Conservation (phyloP, 30 jellyfish, hydroid and myxozoan species). For the Chrysaora quinquecirrha region DNA sequence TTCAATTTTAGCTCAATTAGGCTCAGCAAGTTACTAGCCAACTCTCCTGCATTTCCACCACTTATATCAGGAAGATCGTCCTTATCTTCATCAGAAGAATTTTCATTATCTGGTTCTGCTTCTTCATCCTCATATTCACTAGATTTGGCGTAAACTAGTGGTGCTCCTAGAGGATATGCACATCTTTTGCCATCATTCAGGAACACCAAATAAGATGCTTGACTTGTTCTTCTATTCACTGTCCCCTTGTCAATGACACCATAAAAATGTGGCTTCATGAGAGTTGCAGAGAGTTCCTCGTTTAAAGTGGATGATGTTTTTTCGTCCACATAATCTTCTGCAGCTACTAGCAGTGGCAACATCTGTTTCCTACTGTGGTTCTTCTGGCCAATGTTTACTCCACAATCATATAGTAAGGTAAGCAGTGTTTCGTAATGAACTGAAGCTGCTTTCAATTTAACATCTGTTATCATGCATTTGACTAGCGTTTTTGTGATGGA, state of each 20-base stretch:
- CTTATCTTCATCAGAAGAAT: neutral
- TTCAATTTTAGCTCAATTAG: neutral
- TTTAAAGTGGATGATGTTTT: slow-evolving; percentile 2
- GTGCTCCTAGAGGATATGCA: neutral
- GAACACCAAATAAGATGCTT: neutral
- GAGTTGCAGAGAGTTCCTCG: neutral
- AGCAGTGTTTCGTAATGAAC: neutral
- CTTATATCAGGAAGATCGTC: neutral
- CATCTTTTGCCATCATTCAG: neutral
- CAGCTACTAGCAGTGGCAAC: slow-evolving; percentile 26
- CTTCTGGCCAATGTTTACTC: slow-evolving; percentile 14
- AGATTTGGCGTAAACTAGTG: neutral
- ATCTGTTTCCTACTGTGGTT: slow-evolving; percentile 27
- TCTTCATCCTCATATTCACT: neutral
- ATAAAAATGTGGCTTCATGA: neutral
- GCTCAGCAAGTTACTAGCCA: neutral
- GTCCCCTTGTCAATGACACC: neutral
- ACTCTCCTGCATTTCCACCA: neutral
- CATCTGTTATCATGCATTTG: slow-evolving; percentile 30
- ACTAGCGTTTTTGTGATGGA: slow-evolving; percentile 19
- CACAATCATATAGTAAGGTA: slow-evolving; percentile 19
- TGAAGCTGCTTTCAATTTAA: slow-evolving; percentile 25
- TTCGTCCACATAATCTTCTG: slow-evolving; percentile 1
- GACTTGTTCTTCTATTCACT: neutral
- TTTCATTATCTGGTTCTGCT: neutral